Evolutionary conservation across 2,888 invertebrate species (phyloP).

Genomic region (Volucella inanis): DNA sequence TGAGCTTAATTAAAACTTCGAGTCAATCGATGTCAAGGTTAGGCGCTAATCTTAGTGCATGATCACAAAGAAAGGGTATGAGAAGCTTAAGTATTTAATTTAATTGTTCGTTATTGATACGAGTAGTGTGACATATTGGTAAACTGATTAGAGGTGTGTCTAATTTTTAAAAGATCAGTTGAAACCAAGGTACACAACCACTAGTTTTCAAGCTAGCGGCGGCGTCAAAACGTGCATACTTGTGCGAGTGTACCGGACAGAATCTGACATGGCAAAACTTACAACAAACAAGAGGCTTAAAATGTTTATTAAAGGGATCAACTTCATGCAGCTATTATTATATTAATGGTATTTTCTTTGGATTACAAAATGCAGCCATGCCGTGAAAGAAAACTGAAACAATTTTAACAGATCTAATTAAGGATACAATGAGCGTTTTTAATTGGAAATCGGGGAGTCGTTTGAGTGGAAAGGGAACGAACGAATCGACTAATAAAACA

Average conservation of each 20-base stretch:
- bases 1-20: slow-evolving; percentile 34
- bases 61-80: slow-evolving; percentile 16
- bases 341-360: slow-evolving; percentile 37
- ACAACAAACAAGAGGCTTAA: slow-evolving; percentile 26
- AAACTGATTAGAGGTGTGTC: slow-evolving; percentile 56
- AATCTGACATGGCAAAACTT: slow-evolving; percentile 45
- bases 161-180: slow-evolving; percentile 46
- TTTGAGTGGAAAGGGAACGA: slow-evolving; percentile 13
- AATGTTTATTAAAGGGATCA: slow-evolving; percentile 45
- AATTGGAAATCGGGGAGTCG: not conserved
- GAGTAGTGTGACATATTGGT: slow-evolving; percentile 42
- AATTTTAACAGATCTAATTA: slow-evolving; percentile 56
- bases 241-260: slow-evolving; percentile 29
- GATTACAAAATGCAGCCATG: slow-evolving; percentile 49
- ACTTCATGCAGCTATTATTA: slow-evolving; percentile 30
- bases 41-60: slow-evolving; percentile 12
- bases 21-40: slow-evolving; percentile 48
- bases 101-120: slow-evolving; percentile 44
- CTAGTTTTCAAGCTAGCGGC: not conserved
- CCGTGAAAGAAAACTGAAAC: slow-evolving; percentile 33
- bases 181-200: slow-evolving; percentile 24
- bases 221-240: not conserved
- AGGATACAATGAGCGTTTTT: slow-evolving; percentile 31
- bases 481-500: slow-evolving; percentile 6
- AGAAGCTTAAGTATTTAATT: slow-evolving; percentile 3